Conservation (phyloP, 2,888 invertebrate genomes). For the Aphodius sticticus region DNA sequence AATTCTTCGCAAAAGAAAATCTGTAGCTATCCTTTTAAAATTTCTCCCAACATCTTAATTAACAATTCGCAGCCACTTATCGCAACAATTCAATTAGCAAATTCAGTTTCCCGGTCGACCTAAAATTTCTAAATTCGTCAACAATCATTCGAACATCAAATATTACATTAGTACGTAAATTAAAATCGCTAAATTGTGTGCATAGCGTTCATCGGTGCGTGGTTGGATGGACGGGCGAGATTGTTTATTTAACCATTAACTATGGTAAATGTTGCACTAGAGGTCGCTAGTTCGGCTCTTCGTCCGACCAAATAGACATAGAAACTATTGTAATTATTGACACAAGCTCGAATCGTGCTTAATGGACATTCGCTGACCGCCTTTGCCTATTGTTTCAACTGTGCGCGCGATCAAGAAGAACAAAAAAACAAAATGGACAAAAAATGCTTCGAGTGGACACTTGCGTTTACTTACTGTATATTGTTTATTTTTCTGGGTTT, state of each 20-base stretch:
- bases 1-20: too few species aligned
- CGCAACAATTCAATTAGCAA: not conserved
- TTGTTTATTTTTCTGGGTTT: too few species aligned
- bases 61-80: too few species aligned
- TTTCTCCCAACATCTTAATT: too few species aligned
- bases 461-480: too few species aligned
- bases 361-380: slow-evolving; percentile 36
- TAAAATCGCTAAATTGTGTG: not conserved
- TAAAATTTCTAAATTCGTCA: not conserved
- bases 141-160: not conserved
- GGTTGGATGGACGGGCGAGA: not conserved
- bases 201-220: not conserved
- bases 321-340: slow-evolving; percentile 37
- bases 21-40: too few species aligned
- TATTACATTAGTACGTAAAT: not conserved
- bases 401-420: slow-evolving; percentile 26
- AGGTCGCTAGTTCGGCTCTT: slow-evolving; percentile 36
- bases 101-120: not conserved
- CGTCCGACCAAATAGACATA: slow-evolving; percentile 25
- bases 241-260: slow-evolving; percentile 56
- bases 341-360: slow-evolving; percentile 34
- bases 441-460: too few species aligned
- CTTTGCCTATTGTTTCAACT: slow-evolving; percentile 32
- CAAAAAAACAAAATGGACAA: not conserved
- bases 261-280: slow-evolving; percentile 53